Conservation (phyloP, 2,797 vertebrate genomes). For the Dendrocincla tyrannina region DNA sequence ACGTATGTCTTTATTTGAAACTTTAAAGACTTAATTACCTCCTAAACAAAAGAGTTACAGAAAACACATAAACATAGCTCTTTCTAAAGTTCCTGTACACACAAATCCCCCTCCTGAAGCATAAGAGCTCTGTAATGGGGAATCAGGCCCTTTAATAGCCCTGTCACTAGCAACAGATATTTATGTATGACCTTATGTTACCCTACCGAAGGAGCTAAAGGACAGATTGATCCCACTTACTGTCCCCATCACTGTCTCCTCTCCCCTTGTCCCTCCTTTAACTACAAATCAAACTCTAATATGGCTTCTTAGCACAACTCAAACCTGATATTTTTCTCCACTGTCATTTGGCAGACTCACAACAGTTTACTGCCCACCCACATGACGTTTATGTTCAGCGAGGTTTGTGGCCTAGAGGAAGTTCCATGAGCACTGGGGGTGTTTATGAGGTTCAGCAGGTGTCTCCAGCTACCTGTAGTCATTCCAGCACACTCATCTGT, state of each 20-base stretch:
- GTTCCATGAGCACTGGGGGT: not conserved
- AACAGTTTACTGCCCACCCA: not conserved
- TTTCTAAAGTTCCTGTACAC: not conserved
- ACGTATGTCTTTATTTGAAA: not conserved
- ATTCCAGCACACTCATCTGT: not conserved
- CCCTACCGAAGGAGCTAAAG: not conserved
- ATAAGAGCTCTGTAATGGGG: not conserved
- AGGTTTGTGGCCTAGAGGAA: not conserved
- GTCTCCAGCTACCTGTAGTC: not conserved
- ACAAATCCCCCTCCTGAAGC: not conserved
- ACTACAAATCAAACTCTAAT: not conserved
- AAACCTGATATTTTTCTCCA: not conserved
- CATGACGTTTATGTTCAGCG: not conserved
- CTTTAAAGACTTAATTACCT: not conserved
- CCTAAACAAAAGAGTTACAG: not conserved
- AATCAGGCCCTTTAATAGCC: not conserved
- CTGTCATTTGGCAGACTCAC: not conserved
- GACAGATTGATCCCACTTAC: not conserved
- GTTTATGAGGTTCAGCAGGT: not conserved
- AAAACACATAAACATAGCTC: not conserved
- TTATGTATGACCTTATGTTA: not conserved
- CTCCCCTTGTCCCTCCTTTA: not conserved
- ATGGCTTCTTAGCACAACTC: not conserved
- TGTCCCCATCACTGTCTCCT: not conserved
- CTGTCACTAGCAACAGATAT: not conserved